Evolutionary conservation across 1,140 invertebrate species (phyloP).

Genomic region (Anoplophora glabripennis): DNA sequence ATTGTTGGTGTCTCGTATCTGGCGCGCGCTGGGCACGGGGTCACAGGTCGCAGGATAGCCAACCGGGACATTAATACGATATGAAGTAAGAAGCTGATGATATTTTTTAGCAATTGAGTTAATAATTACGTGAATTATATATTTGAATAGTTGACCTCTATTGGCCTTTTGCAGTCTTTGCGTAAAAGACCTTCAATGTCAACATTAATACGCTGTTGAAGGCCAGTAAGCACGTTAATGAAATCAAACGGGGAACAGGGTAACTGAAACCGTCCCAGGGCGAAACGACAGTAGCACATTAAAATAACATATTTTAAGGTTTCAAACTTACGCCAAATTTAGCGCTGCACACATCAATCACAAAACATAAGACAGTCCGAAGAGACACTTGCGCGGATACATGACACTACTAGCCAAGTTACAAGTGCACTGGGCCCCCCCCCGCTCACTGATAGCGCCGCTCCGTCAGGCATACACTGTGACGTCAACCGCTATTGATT

Average conservation of each 20-base stretch:
- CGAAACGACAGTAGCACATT: background rate
- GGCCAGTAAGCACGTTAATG: constrained; percentile 45
- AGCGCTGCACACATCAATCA: constrained; percentile 39
- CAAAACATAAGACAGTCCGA: constrained; percentile 44
- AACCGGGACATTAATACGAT: background rate
- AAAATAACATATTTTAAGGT: constrained; percentile 17
- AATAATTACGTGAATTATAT: constrained; percentile 27
- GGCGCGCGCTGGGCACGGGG: constrained; percentile 23
- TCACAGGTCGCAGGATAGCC: constrained; percentile 37
- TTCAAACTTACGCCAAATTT: constrained; percentile 39
- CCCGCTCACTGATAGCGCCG: constrained; percentile 42
- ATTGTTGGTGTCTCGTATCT: constrained; percentile 22
- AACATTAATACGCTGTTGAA: constrained; percentile 48
- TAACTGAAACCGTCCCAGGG: constrained; percentile 1
- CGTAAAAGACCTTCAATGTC: constrained; percentile 48
- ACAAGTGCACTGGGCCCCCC: constrained; percentile 47
- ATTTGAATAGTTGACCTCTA: constrained; percentile 46
- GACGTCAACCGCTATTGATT: constrained; percentile 49
- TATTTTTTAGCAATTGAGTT: constrained; percentile 2
- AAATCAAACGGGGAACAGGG: constrained; percentile 22
- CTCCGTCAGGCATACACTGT: constrained; percentile 38
- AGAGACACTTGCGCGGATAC: constrained; percentile 48
- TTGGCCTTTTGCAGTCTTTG: constrained; percentile 49
- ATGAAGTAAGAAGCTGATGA: background rate
- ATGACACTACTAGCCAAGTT: constrained; percentile 50